Percentiles rank a stretch among this genome's conserved stretches.
phyloP scores from a whole-genome alignment of 2,113 vertebrate genomes.

The Megaptera novaeangliae region DNA sequence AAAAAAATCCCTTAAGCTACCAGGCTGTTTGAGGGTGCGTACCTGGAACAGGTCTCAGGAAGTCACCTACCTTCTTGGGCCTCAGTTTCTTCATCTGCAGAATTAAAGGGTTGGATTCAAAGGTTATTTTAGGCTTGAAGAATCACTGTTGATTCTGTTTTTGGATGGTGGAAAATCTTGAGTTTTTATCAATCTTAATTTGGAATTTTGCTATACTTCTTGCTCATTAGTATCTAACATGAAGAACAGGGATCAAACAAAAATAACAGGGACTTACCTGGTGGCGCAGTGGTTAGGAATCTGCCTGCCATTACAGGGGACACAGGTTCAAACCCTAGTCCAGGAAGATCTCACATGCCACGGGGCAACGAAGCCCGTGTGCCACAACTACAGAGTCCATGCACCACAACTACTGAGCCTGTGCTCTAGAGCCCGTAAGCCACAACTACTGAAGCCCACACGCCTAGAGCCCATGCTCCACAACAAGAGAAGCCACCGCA shows the following conservation, averaged over 20 bases:
- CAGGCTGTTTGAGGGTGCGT: not conserved
- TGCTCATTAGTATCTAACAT: not conserved
- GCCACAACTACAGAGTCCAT: too few species aligned
- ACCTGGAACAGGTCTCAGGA: not conserved
- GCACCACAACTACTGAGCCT: too few species aligned
- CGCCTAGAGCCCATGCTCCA: too few species aligned
- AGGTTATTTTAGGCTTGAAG: not conserved
- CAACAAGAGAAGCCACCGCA: too few species aligned
- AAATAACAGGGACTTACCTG: not conserved
- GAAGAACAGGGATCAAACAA: not conserved
- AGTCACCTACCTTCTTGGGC: not conserved
- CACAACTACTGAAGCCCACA: too few species aligned
- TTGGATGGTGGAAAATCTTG: not conserved
- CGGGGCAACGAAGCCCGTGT: too few species aligned
- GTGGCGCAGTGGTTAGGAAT: too few species aligned
- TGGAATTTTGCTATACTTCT: not conserved
- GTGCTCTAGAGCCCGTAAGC: too few species aligned
- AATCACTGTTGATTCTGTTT: not conserved
- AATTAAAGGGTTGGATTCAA: not conserved
- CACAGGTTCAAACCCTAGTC: too few species aligned
- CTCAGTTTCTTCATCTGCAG: not conserved
- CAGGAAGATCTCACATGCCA: too few species aligned
- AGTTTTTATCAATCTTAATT: not conserved
- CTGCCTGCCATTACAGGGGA: too few species aligned
- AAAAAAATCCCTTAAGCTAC: not conserved